phyloP scores from a whole-genome alignment of 2,888 invertebrate genomes.

The Ennomos quercinarius region DNA sequence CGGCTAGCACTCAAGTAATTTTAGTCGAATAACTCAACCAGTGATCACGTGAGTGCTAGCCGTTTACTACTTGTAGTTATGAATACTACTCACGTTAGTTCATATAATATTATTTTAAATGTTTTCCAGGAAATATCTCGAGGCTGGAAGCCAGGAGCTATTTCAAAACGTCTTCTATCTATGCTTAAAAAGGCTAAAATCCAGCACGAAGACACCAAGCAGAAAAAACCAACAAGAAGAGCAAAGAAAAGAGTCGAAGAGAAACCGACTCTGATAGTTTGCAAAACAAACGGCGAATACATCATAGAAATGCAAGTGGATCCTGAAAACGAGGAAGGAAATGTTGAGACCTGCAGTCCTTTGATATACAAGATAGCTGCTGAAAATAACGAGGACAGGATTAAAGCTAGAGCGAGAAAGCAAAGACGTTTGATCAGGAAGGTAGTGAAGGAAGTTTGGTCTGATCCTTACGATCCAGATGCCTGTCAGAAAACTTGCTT shows the following conservation, averaged over 20 bases:
- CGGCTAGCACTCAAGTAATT: too few relatives aligned
- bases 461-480: slow-evolving; percentile 62
- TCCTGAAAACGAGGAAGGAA: slow-evolving; percentile 42
- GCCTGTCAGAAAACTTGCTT: slow-evolving; percentile 62
- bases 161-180: slow-evolving; percentile 65
- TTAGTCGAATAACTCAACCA: too few relatives aligned
- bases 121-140: slow-evolving; percentile 54
- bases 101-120: too few relatives aligned
- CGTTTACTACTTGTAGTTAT: too few relatives aligned
- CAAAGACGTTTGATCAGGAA: slow-evolving; percentile 50
- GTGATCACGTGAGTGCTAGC: too few relatives aligned
- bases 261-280: slow-evolving; percentile 66
- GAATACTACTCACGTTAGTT: too few relatives aligned
- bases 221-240: slow-evolving; percentile 51
- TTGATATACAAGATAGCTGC: slow-evolving; percentile 65
- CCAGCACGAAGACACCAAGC: slow-evolving; percentile 40
- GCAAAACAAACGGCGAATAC: slow-evolving; percentile 68
- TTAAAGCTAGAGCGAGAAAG: slow-evolving; percentile 52
- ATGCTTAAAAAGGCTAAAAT: slow-evolving; percentile 63
- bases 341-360: slow-evolving; percentile 53
- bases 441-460: slow-evolving; percentile 54
- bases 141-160: slow-evolving; percentile 77
- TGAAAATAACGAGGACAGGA: slow-evolving; percentile 56
- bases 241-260: slow-evolving; percentile 56
- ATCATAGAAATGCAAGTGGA: slow-evolving; percentile 65